Base-by-base conservation (phyloP, 2,888 invertebrate genomes). In the Unio delphinus region DNA sequence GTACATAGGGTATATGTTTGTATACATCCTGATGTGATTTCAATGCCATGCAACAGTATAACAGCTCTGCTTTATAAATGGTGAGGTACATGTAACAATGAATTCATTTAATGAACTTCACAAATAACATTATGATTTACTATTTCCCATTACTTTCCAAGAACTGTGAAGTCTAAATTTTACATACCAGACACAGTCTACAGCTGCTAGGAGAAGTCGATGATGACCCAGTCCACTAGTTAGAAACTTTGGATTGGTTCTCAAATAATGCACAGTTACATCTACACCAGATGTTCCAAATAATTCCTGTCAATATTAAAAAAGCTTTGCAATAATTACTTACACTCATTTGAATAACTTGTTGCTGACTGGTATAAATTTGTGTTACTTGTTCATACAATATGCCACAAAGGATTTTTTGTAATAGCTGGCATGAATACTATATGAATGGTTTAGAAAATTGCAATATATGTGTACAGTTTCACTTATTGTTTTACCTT, bases 161-260 rank as follows among this genome's bases (percentile, higher is more conserved):
- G 34, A 34, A 34, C 34, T 34, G 8, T 7, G 34, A 34, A 34
- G 34, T 45, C 11, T 17, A 18, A 26, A 28, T 61, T 23, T 54
- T 30, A 75, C 80, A 74, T 78, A 88, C 90, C 90, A 90, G 23
- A 89, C 83, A 76, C 86, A 86, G 78, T 90, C 89, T 30, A 90
- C 85, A 30, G 89, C 84, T 6, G 89, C 84, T 61, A 90, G 76
- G 18, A 90, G 76, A 7, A 90, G 81, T 30, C 84, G 79, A 75
- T 90, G 88, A 70, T 90, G 89, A 56, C 89, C 90, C 20, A 90
- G 84, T 8, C 90, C 90, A 76, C 87, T 87, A 75, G 81, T 85
- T 57, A 90, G 77, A 23, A 86, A 75, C 54, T 78, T 79, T 1
- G 86, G 82, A 69, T 89, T 84, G 28, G 84, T 87, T 63, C 77